A percentile compares a stretch with the other conserved stretches of the same genome.
Evolutionary conservation across 1,140 invertebrate species (phyloP).

Genomic region (Apis dorsata): DNA sequence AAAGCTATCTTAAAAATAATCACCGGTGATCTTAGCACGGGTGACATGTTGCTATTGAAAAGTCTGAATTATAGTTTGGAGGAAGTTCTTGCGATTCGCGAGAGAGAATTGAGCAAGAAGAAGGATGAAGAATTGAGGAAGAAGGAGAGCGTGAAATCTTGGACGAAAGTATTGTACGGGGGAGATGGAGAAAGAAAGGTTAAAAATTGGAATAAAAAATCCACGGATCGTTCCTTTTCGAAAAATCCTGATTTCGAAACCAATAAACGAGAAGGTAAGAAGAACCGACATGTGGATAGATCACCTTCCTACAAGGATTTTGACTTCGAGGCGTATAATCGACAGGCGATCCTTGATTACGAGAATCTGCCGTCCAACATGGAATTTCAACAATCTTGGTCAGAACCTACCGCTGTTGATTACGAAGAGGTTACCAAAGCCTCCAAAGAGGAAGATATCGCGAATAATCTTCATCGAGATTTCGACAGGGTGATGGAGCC

Average conservation of each 20-base stretch:
- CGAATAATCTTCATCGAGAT: conserved; percentile 43
- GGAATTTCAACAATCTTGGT: conserved; percentile 44
- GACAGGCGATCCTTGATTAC: conserved; percentile 75
- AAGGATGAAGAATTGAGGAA: conserved; percentile 59
- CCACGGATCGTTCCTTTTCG: conserved; percentile 19
- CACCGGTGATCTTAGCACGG: conserved; percentile 71
- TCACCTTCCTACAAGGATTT: conserved; percentile 47
- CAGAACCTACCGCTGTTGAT: conserved; percentile 35
- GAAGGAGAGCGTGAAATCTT: conserved; percentile 39
- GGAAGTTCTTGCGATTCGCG: conserved; percentile 74
- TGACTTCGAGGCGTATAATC: conserved; percentile 74
- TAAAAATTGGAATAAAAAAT: conserved; percentile 42
- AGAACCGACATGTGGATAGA: conserved; percentile 34
- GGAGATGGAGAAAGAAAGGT: conserved; percentile 36
- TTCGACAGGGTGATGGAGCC: conserved; percentile 73
- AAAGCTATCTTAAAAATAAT: conserved; percentile 77
- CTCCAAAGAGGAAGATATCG: conserved; percentile 24
- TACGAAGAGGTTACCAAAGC: conserved; percentile 36
- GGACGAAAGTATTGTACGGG: conserved; percentile 31
- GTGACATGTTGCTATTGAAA: conserved; percentile 73
- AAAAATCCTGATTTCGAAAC: conserved; percentile 30
- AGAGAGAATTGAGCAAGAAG: conserved; percentile 70
- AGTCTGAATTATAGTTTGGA: conserved; percentile 76
- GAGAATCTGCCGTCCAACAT: conserved; percentile 68
- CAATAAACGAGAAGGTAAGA: conserved; percentile 31